Evolutionary conservation across 2,888 invertebrate genomes (phyloP), one percentile per base, ranked within the genome.

Genomic region (Acrobasis suavella): DNA sequence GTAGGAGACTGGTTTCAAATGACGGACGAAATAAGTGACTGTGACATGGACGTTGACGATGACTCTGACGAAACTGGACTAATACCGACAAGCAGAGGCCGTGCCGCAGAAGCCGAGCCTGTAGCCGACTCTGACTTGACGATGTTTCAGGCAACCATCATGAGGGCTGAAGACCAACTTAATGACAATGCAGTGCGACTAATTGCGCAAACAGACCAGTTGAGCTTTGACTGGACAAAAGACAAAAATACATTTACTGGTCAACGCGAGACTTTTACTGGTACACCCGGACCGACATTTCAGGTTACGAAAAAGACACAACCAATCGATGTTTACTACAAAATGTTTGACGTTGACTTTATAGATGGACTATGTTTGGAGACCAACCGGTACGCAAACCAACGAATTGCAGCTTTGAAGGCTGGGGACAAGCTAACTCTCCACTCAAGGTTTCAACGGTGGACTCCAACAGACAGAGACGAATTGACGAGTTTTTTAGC

Each of bases 401-500:
- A 68, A 17, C 66, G 62, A 15, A 60, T 68, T 16, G 60, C 50
- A 38, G 15, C 46, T n/a, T 9, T 65, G 15, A 50, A 37, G 15
- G 22, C 37, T 2, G 42, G 58, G n/a, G 46, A 58, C 51, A 42
- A 32, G 15, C 42, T 62, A 3, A 22, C 54, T 1, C 46, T 46
- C 32, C 46, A 49, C 10, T 49, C 62, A 14, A 51, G 59, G 15
- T 32, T 62, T n/a, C 22, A 61, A 8, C 17, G 65, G n/a, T 70
- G 69, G 72, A 55, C 66, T 51, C 67, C 67, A 5, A 73, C 70
- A 16, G 38, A 71, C 54, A 58, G 68, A 14, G 60, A 67, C 32
- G 72, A 72, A 64, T 70, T 73, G 61, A 10, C 64, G 0, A 62
- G 42, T 37, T 74, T 70, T 62, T 58, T 73, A 15, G 67, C 71